Base-by-base conservation (phyloP, 2,888 invertebrate species). In the Eudemis profundana region DNA sequence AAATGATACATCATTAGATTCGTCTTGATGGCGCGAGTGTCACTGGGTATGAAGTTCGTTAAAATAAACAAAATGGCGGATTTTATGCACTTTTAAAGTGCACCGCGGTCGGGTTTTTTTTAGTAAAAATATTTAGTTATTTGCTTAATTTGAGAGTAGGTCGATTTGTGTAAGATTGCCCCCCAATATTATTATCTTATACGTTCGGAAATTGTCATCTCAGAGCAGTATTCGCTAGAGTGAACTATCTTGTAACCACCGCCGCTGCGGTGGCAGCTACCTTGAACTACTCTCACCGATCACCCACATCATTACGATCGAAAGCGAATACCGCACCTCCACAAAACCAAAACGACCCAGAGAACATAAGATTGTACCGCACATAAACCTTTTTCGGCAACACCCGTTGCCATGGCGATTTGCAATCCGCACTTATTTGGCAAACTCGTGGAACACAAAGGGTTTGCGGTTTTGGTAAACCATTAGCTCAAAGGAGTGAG, bases 211-310 rank as follows among this genome's bases (percentile, higher is more conserved):
- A n/a, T n/a, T n/a, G n/a, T n/a, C n/a, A n/a, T n/a, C n/a, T n/a
- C n/a, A n/a, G n/a, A n/a, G n/a, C n/a, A n/a, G n/a, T n/a, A n/a
- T n/a, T n/a, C n/a, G 33, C 51, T 15, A 44, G 29, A 51, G 44
- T 44, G 61, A 61, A 36, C 23, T 44, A 44, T 44, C 51, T 42
- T 50, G 14, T 21, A 1, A 14, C 44, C 33, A 19, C 33, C 5
- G 2, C 36, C 21, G 36, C 44, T 33, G 40, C 61, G 33, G 61
- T 36, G 44, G 56, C 19, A 10, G 51, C 61, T 19, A 50, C 64
- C 64, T 64, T 64, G 64, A 59, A 59, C 64, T 64, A 64, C 64
- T 64, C 63, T 50, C 54, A 17, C 62, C 36, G 54, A 47, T 62
- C 62, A 62, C 54, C 50, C 57, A 57, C 63, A 51, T 62, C 50